Base-by-base conservation (phyloP, 2,113 vertebrate species). In the Condylura cristata region DNA sequence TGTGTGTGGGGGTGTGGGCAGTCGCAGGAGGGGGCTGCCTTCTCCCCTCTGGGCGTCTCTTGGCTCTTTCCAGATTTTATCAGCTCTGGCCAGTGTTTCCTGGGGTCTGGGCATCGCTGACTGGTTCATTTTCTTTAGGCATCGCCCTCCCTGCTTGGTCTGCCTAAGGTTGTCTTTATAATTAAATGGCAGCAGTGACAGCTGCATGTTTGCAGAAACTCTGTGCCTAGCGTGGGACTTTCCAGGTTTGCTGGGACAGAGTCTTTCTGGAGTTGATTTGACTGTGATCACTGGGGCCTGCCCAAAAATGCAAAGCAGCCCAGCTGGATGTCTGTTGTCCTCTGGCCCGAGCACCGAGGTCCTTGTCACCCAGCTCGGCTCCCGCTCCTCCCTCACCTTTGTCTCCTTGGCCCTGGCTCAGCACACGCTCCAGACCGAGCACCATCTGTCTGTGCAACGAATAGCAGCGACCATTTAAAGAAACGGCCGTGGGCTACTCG, bases 331-430 rank as follows among this genome's bases (percentile, higher is more conserved):
- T 41, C 66, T 28, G 44, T 37, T 28, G 44, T 37, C n/a, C 44
- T 1, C 13, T n/a, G 46, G 18, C 7, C 11, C 18, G 6, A 11
- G 1, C 0, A 1, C 12, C 46, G 78, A 7, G 30, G 12, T 48
- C 32, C 22, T 26, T 3, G 5, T 58, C 20, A 12, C 61, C 30
- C 12, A 8, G 5, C n/a, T 20, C 28, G 16, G 39, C 2, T 0
- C 10, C 37, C 68, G 68, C 13, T 44, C 37, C 39, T 65, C 6
- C 16, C 9, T 28, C 26, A 13, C 44, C 24, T 16, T 37, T 6
- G 13, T 63, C 46, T 80, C 53, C 58, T 66, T 32, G 0, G 51
- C 51, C 20, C 5, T 26, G n/a, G n/a, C 61, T 46, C 8, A 1
- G 7, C 79, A 63, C 8, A 66, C 0, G 7, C 61, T 41, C 9